Evolutionary conservation across 2,888 invertebrate genomes (phyloP).

Genomic region (Punctoribates punctum): DNA sequence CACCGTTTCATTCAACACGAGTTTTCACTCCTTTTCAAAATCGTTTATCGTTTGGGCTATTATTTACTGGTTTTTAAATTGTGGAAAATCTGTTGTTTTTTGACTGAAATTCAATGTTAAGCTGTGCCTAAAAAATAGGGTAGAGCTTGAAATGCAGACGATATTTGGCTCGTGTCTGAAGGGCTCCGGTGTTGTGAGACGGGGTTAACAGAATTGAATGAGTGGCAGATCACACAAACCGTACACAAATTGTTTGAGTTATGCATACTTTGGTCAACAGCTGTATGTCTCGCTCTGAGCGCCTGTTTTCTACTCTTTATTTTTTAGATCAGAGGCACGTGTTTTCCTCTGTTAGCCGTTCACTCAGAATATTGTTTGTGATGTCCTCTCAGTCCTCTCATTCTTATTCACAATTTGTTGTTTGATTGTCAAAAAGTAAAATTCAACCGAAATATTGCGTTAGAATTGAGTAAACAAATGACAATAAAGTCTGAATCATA

Average conservation of each 20-base stretch:
- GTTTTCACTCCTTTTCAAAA: no score
- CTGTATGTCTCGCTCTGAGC: background rate
- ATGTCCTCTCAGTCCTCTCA: background rate
- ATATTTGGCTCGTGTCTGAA: conserved; percentile 17
- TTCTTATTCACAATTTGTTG: conserved; percentile 4
- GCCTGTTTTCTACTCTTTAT: background rate
- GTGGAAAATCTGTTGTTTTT: background rate
- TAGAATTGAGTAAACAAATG: background rate
- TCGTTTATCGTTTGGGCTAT: no score
- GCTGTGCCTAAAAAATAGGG: background rate
- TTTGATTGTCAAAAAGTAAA: conserved; percentile 7
- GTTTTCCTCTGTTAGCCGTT: conserved; percentile 15
- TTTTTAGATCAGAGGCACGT: conserved; percentile 9
- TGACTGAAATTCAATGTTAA: conserved; percentile 16
- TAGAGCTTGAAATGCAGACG: background rate
- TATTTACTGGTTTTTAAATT: no score
- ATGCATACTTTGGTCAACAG: conserved; percentile 19
- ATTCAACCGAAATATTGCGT: background rate
- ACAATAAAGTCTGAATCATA: no score
- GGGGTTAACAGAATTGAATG: conserved; percentile 25
- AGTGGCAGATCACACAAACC: background rate
- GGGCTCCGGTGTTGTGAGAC: background rate
- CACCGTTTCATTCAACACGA: no score
- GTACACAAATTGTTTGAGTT: conserved; percentile 20
- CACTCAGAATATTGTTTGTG: background rate